A percentile compares a stretch with the other conserved stretches of the same genome.
Evolutionary conservation across 2,888 invertebrate species (phyloP).

Genomic region (Dryococelus australis): DNA sequence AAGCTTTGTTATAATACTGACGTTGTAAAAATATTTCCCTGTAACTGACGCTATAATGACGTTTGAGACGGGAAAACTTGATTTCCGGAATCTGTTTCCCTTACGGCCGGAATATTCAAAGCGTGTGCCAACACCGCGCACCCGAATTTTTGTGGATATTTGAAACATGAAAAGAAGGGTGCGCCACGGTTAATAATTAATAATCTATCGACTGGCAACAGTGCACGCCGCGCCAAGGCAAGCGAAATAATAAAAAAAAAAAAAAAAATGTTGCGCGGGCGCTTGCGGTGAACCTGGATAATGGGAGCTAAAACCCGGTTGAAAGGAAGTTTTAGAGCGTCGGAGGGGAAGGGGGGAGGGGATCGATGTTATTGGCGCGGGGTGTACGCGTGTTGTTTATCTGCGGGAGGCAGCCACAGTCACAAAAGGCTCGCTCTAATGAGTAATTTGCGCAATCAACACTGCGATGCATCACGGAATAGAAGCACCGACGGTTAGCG

Average conservation of each 20-base stretch:
- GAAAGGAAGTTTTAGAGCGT: background rate
- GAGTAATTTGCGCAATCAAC: slow-evolving; percentile 16
- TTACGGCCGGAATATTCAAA: background rate
- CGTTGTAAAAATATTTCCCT: too few relatives aligned
- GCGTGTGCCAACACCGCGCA: background rate
- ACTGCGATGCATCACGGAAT: background rate
- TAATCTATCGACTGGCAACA: background rate
- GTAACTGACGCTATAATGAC: too few relatives aligned
- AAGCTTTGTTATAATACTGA: too few relatives aligned
- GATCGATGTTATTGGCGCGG: background rate
- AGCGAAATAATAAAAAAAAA: background rate
- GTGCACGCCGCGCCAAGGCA: background rate
- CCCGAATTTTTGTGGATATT: background rate
- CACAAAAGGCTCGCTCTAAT: slow-evolving; percentile 8
- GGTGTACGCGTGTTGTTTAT: background rate
- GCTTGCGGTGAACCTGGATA: background rate
- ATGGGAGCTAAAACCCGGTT: background rate
- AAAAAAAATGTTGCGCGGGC: background rate
- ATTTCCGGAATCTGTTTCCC: background rate
- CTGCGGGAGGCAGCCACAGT: background rate
- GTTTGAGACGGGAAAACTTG: too few relatives aligned
- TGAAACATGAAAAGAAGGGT: background rate
- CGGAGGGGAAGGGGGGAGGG: background rate
- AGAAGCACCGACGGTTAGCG: background rate
- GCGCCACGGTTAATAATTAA: background rate